Base-by-base conservation (phyloP, 1,140 invertebrate species). In the Heliconius congener region DNA sequence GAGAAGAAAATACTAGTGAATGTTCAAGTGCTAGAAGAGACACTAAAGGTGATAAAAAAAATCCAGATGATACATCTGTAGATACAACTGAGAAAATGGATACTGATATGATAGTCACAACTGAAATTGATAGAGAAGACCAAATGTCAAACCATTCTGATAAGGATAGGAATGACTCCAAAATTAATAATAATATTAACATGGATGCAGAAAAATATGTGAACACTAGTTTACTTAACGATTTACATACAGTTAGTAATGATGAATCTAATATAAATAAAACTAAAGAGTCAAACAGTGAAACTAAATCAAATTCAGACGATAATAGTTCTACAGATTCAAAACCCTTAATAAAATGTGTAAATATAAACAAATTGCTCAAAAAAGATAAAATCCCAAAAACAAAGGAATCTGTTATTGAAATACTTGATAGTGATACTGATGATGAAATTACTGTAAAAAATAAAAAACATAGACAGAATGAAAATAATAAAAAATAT, bases 331-430 rank as follows among this genome's bases (percentile, higher is more conserved):
- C 77, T 27, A 42, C 66, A 30, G n/a, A 77, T 23, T 78, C 80
- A 55, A 90, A 82, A 81, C 84, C 90, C 19, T 81, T 87, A 8
- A 87, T 94, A 46, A 92, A 91, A 86, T 94, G 91, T 89, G 90
- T 94, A 39, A 91, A 85, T 84, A 82, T 94, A 39, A 86, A 77
- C 79, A 93, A 91, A 81, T 81, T 94, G 83, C 81, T 94, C 8
- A 89, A 88, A 82, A 84, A 88, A 73, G 86, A 88, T 73, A 82
- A 70, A 76, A 55, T 83, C 73, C 73, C 79, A 83, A 77, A 82
- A 74, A 85, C 77, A 78, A 77, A 75, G 37, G 52, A 78, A 13
- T 73, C 72, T 78, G 27, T 77, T 74, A 73, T 81, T 73, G 80
- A 81, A 78, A 77, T 81, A 77, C 8, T 70, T 50, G 74, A 76